Evolutionary conservation across 2,797 vertebrate genomes (phyloP).

Genomic region (Pelobates cultripes): DNA sequence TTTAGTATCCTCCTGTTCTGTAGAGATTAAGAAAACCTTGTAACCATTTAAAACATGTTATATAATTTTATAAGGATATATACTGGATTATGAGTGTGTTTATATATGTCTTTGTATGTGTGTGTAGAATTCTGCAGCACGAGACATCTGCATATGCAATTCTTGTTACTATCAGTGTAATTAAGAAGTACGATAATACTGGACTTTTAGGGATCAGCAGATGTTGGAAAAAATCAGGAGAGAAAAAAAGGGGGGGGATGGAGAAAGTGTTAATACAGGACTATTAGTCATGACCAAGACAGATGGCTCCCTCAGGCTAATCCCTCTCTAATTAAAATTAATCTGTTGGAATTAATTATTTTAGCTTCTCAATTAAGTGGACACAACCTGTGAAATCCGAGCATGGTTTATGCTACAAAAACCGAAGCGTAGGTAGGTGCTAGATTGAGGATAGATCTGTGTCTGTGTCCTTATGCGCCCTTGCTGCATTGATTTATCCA

Average conservation of each 20-base stretch:
- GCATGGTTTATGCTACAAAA: background rate
- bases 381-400: conserved; percentile 48
- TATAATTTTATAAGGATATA: too few species aligned
- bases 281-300: conserved; percentile 17
- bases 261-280: background rate
- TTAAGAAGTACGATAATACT: too few species aligned
- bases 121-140: too few species aligned
- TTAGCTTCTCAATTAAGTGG: conserved; percentile 57
- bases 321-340: conserved; percentile 57
- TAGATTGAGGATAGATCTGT: conserved; percentile 6
- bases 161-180: too few species aligned
- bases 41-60: too few species aligned
- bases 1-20: too few species aligned
- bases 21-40: too few species aligned
- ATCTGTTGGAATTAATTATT: conserved; percentile 63
- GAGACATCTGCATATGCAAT: too few species aligned
- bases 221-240: background rate
- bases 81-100: too few species aligned
- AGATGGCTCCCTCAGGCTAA: conserved; percentile 57
- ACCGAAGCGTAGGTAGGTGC: background rate
- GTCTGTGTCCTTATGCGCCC: conserved; percentile 6
- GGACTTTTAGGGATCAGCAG: too few species aligned
- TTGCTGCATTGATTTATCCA: conserved; percentile 21
- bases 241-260: too few species aligned
- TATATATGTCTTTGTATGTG: too few species aligned